Evolutionary conservation across 2,888 invertebrate species (phyloP), one percentile per base, ranked within the genome.

Genomic region (Buathra laborator): DNA sequence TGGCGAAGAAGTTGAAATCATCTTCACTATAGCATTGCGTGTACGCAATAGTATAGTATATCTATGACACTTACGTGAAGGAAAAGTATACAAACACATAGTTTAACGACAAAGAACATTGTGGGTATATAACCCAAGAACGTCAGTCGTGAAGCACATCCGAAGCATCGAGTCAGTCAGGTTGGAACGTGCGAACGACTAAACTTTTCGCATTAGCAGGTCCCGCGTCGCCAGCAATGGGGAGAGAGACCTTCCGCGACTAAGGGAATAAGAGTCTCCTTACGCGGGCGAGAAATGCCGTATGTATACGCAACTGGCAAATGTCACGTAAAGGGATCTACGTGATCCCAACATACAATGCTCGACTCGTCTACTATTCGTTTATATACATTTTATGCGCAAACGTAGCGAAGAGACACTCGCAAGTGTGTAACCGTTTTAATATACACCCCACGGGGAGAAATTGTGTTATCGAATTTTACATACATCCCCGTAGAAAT

Each of bases 141-240:
- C 62, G 48, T 75, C 37, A 76, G 64, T 37, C 32, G n/a, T 12
- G 75, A 77, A 64, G 74, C 59, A 67, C 46, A 78, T 80, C 78
- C 64, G 75, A 48, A 72, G 79, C 56, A 76, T 83, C 80, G 74
- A 80, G 56, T 71, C n/a, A 53, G 82, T 83, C 74, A 78, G 29
- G 66, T 37, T 70, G 85, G 75, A 77, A 84, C 82, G 87, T 87
- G 86, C 85, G 82, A 86, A 86, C 78, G 85, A 87, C 82, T 81
- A 83, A 87, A 86, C 84, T 87, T 87, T 86, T 81, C 85, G 85
- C 87, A 86, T 87, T 86, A 87, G 83, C 72, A 68, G 81, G 51
- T 67, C 66, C 64, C 24, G 62, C 70, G 67, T 46, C 67, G 46
- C 70, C 37, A 16, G 75, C 71, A 66, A 48, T 51, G 64, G 46